Base-by-base conservation (phyloP, 2,797 vertebrate species). In the Toxotes lorentzi region DNA sequence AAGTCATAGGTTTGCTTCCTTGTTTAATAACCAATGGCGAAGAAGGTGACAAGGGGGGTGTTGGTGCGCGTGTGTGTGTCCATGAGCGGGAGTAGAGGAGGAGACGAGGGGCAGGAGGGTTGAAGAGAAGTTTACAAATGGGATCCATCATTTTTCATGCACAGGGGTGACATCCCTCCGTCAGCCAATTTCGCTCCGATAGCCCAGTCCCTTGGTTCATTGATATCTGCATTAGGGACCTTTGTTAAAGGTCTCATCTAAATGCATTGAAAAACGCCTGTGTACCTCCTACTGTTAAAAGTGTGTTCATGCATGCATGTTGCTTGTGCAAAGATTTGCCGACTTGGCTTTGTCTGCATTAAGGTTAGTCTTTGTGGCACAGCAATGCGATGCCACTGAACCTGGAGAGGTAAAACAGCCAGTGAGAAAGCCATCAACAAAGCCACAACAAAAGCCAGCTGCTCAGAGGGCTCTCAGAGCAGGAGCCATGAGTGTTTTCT, bases 161-260 rank as follows among this genome's bases (percentile, higher is more conserved):
- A 63, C 89, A 70, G 88, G 81, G 89, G 92, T 95, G 95, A 95
- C 95, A 94, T 95, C 91, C 88, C 91, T 88, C 95, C 83, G 89
- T 96, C 94, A 95, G 94, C 94, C 93, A 94, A 93, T 95, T 94
- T 95, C 86, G 70, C 92, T 92, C 82, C 85, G 77, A 95, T 95
- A 94, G 93, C 95, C 90, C 85, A 24, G 91, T 92, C 92, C 89
- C 91, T 80, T 94, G 94, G 90, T 95, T 95, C 95, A 95, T 94
- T 95, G 94, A 95, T 95, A 95, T 95, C 95, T 95, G 93, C 92
- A 95, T 96, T 95, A 94, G 95, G 92, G 95, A 95, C 95, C 95
- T 95, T 94, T 95, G 94, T 95, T 95, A 95, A 95, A 95, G 94
- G 95, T 95, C 95, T 96, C 95, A 96, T 96, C 94, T 95, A 96